Evolutionary conservation across 2,113 vertebrate species (phyloP), one percentile per base, ranked within the genome.

Genomic region (Silurus meridionalis): DNA sequence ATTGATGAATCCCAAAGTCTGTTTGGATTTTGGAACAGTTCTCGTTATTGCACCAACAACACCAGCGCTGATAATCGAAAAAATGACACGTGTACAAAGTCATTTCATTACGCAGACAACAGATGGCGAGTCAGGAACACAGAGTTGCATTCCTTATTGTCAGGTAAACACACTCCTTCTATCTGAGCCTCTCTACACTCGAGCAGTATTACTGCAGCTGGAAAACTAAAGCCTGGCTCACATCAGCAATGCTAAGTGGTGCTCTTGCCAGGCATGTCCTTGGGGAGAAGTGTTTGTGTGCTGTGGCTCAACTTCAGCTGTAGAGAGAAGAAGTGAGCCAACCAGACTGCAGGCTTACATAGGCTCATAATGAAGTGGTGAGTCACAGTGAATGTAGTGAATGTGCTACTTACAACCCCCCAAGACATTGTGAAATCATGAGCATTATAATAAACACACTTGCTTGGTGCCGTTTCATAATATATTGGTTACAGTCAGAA

Each of bases 341-440:
- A 82, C 46, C 71, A 87, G 37, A 75, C 84, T 89, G 85, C 79
- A 69, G 71, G 88, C 78, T 78, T 69, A 66, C 72, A 85, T 50
- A 86, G 50, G 61, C 79, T 87, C 83, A 87, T 81, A 79, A 87
- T 87, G 83, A 89, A 89, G 79, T 66, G 80, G 83, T 89, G 83
- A 89, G 86, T 89, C 88, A 89, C 72, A 53, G 72, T 77, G 25
- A 85, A 69, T 85, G 83, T 85, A 53, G 72, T 77, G 25, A 85
- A 69, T 85, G 83, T 85, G 25, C 78, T 23, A 74, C 66, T 66
- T 55, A 55, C 11, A 61, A 89, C 37, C 37, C 37, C 37, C 37
- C 37, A 66, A 21, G 7, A 67, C 37, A 11, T 55, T 46, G 60
- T 69, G n/a, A 84, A 60, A 74, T 83, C 19, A 50, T 21, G 8